Conservation (phyloP, 2,888 invertebrate species). For the Scotopteryx bipunctaria region DNA sequence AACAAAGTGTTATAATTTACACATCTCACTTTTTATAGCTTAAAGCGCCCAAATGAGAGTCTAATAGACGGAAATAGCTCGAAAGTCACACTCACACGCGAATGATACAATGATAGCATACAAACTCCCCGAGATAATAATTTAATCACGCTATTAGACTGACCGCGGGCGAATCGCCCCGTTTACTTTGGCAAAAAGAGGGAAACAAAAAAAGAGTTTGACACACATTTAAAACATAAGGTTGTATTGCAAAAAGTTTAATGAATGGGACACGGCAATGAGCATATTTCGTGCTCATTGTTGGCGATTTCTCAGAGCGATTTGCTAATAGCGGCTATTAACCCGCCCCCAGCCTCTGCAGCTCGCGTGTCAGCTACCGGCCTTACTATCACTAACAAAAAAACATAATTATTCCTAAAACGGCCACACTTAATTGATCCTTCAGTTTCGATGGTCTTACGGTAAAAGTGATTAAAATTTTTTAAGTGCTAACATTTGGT, state of each 20-base stretch:
- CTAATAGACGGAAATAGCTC: constrained; percentile 58
- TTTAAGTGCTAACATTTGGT: constrained; percentile 55
- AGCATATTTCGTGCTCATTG: constrained; percentile 77
- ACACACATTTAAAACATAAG: constrained; percentile 71
- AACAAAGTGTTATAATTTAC: constrained; percentile 33
- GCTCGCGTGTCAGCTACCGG: constrained; percentile 69
- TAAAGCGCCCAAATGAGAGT: constrained; percentile 33
- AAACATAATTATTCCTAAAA: constrained; percentile 76
- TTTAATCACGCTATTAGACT: constrained; percentile 69
- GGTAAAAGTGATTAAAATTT: constrained; percentile 64
- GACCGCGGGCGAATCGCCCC: constrained; percentile 63
- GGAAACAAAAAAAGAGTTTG: constrained; percentile 55
- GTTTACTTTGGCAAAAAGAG: constrained; percentile 60
- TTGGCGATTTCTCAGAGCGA: constrained; percentile 75
- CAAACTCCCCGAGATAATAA: constrained; percentile 63
- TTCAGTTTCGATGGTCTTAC: constrained; percentile 60
- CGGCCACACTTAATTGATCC: constrained; percentile 75
- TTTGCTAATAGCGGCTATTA: constrained; percentile 78
- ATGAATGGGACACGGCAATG: constrained; percentile 73
- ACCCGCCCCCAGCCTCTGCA: constrained; percentile 56
- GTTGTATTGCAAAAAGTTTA: constrained; percentile 68
- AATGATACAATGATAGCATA: constrained; percentile 64
- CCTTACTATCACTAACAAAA: constrained; percentile 60
- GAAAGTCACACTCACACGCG: constrained; percentile 59
- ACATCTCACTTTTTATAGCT: constrained; percentile 28